These are phyloP conservation scores for Steinernema scapterisci DNA, from an alignment of 2,888 invertebrate species.

Conservation along the genomic window DNA sequence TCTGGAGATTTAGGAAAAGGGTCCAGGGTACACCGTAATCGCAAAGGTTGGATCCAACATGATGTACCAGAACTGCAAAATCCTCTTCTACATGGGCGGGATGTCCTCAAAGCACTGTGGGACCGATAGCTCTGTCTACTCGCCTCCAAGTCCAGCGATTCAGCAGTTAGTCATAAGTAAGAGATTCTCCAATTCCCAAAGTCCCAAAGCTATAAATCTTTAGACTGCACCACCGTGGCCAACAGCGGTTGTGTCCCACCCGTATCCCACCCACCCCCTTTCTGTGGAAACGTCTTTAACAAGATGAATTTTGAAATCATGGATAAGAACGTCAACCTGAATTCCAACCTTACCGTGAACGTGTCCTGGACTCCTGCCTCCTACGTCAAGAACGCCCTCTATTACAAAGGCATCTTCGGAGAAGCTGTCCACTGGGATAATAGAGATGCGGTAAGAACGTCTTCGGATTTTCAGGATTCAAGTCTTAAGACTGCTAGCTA, in stretches of 20 bases:
- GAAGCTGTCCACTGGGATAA: background rate
- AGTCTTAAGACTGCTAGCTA: no score
- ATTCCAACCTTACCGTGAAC: background rate
- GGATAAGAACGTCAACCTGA: background rate
- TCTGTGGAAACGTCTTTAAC: conserved; percentile 47
- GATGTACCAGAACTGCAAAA: conserved; percentile 59
- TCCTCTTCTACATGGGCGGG: conserved; percentile 51
- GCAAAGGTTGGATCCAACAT: conserved; percentile 53
- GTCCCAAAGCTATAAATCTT: conserved; percentile 3
- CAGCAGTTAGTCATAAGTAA: conserved; percentile 53
- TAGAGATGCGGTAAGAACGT: no score
- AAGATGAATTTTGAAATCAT: background rate
- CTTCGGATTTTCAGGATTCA: no score
- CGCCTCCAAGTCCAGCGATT: conserved; percentile 43
- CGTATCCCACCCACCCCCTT: conserved; percentile 43
- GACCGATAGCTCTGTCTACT: conserved; percentile 44
- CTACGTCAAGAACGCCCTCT: background rate
- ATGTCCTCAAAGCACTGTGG: conserved; percentile 37
- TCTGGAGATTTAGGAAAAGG: background rate
- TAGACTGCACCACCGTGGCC: conserved; percentile 59
- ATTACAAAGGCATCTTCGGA: background rate
- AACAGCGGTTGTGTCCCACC: conserved; percentile 51
- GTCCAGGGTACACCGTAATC: conserved; percentile 45
- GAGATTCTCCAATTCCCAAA: conserved; percentile 25
- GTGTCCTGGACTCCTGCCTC: background rate